Base-by-base conservation (phyloP, 30 jellyfish, hydroid and myxozoan species). In the Nemopilema nomurai region DNA sequence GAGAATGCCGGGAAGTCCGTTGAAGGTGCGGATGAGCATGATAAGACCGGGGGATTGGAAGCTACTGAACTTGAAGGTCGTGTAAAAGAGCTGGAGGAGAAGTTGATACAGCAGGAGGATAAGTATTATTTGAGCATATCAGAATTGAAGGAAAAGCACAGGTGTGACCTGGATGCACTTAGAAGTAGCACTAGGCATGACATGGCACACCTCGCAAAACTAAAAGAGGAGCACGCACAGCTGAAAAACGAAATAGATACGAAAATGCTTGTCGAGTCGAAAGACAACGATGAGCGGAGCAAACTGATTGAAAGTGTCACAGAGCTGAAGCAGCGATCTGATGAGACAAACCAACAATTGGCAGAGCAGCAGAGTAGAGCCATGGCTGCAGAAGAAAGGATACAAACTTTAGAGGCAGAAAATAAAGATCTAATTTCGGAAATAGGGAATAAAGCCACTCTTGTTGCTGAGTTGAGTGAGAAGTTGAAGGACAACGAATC, bases 81-180 rank as follows among this genome's bases (percentile, higher is more conserved):
- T 57, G 49, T 91, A 23, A 75, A 83, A n/a, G 89, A 50, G 52
- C 62, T 87, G 64, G 96, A 91, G 68, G 78, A 69, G 7, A 86
- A 87, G 89, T 49, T 86, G 71, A 74, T 83, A 3, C 78, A 63
- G n/a, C 94, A 90, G 65, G 98, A 93, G 57, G 98, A 93, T 49
- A 78, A 72, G 71, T 81, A 82, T 18, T 85, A 67, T 28, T 41
- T 76, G 21, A 87, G 67, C 28, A 84, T 93, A 79, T 51, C 97
- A 23, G 82, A 74, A 27, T 49, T 88, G 84, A 93, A 93, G 67
- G 97, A 89, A 22, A 89, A 89, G 29, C 96, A 88, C 18, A 71
- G 67, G 51, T 52, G 32, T 33, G 98, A 93, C 31, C 18, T 93
- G 73, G 91, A 76, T n/a, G 16, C 26, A 20, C 20, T 79, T 13